Evolutionary conservation across 2,113 vertebrate genomes (phyloP), one percentile per base, ranked within the genome.

Genomic region (Platycercus adscitus): DNA sequence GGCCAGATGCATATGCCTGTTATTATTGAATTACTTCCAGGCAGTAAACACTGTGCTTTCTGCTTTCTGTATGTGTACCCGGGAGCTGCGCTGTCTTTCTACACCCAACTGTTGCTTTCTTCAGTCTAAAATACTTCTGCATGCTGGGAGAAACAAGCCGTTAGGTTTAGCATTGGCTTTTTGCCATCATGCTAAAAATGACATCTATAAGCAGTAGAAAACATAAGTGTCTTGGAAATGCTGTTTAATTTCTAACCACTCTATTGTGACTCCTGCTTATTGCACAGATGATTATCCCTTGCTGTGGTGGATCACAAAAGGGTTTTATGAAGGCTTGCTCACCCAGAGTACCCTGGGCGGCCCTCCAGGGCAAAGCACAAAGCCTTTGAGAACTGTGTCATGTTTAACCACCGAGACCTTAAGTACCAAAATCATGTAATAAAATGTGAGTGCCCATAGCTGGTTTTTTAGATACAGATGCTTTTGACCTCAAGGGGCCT

Each of bases 401-500:
- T 21, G 2, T 26, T 31, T 7, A 58, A 21, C 8, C 24, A 5
- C n/a, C 1, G 41, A 31, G 52, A 46, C 46, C 71, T 11, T 13
- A 3, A 11, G 24, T 13, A 44, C 21, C 44, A n/a, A 44, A 82
- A 49, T 2, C 13, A 4, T 3, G 24, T 24, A 16, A 44, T 33
- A 7, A 19, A 81, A 60, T 2, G 4, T 0, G 0, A 49, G 17
- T 35, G 13, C 25, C 31, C 0, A 0, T 4, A 23, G 35, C 2
- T 25, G 18, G 39, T 73, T 11, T 31, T 58, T 41, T 2, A 3
- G 33, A 1, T 41, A 20, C 2, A n/a, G 33, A 0, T 1, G 64
- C 10, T 50, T 35, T n/a, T 69, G 65, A 35, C 49, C 60, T 20
- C 29, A 12, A 19, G 44, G 7, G 13, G 55, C 61, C 39, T 49